Conservation (phyloP, 2,797 vertebrate species). For the Vireo griseus region DNA sequence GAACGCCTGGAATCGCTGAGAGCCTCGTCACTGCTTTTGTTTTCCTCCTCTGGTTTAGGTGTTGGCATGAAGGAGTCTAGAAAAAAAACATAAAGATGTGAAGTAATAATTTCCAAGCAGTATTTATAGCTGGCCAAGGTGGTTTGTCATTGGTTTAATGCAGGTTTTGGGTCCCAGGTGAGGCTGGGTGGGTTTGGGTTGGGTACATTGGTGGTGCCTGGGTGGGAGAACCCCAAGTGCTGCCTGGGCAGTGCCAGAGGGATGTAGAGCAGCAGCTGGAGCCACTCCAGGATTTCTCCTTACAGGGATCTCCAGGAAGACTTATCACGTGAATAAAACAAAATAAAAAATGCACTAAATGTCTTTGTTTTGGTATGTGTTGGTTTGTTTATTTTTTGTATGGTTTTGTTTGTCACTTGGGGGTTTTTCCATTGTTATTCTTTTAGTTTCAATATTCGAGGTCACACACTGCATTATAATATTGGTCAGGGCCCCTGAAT, state of each 20-base stretch:
- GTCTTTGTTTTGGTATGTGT: neutral
- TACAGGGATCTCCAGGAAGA: neutral
- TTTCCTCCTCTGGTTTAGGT: neutral
- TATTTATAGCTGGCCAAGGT: neutral
- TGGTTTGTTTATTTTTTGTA: neutral
- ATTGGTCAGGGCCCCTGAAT: conserved; percentile 12
- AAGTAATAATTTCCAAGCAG: neutral
- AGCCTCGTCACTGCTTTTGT: neutral
- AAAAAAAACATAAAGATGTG: neutral
- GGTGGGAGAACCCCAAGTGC: neutral
- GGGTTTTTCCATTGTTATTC: neutral
- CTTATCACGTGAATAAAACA: neutral
- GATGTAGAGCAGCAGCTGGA: neutral
- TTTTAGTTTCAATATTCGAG: neutral
- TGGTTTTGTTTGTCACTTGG: neutral
- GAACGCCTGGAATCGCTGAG: neutral
- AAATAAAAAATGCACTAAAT: neutral
- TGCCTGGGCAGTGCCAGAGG: neutral
- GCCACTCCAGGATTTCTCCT: neutral
- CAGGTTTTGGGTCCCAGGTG: neutral
- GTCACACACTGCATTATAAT: neutral
- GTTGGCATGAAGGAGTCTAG: neutral
- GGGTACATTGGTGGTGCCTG: neutral
- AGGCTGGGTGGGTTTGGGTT: neutral
- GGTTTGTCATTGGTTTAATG: neutral